Percentiles rank a stretch among this genome's conserved stretches.
Conservation (phyloP, 2,888 invertebrate genomes). For the Chrysotoxum bicinctum region DNA sequence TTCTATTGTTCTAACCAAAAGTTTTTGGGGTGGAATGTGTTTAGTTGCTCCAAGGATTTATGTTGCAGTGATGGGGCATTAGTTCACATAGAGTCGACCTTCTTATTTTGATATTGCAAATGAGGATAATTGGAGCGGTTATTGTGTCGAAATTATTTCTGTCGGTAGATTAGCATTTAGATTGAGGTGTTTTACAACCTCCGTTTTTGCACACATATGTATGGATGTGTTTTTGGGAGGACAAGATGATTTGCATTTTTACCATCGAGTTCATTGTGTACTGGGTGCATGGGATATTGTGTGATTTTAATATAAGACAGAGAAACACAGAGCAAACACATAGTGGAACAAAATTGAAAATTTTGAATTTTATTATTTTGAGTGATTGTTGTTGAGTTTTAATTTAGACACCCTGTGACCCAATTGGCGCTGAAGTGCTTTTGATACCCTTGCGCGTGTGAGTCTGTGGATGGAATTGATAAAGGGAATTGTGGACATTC, state of each 20-base stretch:
- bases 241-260: background rate
- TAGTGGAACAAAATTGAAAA: no score
- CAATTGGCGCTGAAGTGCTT: no score
- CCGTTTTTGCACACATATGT: background rate
- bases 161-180: conserved; percentile 23
- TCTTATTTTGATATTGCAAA: conserved; percentile 48
- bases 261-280: background rate
- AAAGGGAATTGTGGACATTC: no score
- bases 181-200: conserved; percentile 11
- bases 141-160: conserved; percentile 48
- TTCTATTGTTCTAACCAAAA: conserved; percentile 30
- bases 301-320: no score
- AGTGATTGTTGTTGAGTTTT: no score
- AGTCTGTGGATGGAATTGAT: no score
- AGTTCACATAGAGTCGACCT: conserved; percentile 10
- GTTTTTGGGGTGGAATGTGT: conserved; percentile 1
- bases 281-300: background rate
- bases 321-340: no score
- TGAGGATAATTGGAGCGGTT: conserved; percentile 40
- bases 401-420: no score
- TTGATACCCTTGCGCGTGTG: no score
- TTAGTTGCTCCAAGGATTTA: conserved; percentile 27
- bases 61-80: conserved; percentile 28
- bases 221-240: background rate
- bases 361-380: no score